Evolutionary conservation across 1,140 invertebrate genomes (phyloP).

Genomic region (Atta texana): DNA sequence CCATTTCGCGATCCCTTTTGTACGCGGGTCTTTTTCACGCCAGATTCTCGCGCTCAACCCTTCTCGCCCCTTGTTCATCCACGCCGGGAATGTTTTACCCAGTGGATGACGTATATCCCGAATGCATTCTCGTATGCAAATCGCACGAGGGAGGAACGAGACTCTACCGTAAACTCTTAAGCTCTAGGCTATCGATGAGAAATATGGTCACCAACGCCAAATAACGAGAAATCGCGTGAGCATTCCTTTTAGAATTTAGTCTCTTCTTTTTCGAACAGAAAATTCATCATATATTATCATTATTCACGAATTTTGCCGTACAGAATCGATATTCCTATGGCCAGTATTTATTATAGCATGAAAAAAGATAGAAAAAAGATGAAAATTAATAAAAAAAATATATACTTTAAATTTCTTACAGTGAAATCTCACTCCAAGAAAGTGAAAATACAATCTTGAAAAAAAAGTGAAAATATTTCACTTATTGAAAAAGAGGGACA

Average conservation of each 20-base stretch:
- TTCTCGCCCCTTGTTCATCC: not conserved
- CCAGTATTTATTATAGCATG: not conserved
- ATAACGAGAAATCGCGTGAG: constrained; percentile 1
- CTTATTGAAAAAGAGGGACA: no score
- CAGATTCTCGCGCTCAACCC: constrained; percentile 41
- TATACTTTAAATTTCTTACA: no score
- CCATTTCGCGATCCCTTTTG: constrained; percentile 59
- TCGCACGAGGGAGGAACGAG: constrained; percentile 26
- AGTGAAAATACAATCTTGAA: no score
- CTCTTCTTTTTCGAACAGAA: not conserved
- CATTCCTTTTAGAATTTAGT: not conserved
- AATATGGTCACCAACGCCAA: not conserved
- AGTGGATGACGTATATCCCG: constrained; percentile 46
- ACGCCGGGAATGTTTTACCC: constrained; percentile 54
- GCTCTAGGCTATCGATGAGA: constrained; percentile 35
- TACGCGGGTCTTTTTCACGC: constrained; percentile 56
- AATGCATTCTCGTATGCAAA: constrained; percentile 43
- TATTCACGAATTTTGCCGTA: not conserved
- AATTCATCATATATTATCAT: not conserved
- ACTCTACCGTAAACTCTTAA: not conserved
- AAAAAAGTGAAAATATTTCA: no score
- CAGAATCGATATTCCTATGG: not conserved
- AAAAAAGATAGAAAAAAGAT: no score
- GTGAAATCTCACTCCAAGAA: no score
- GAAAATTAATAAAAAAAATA: no score